phyloP scores from a whole-genome alignment of 2,113 vertebrate species.

The Phalacrocorax carbo region DNA sequence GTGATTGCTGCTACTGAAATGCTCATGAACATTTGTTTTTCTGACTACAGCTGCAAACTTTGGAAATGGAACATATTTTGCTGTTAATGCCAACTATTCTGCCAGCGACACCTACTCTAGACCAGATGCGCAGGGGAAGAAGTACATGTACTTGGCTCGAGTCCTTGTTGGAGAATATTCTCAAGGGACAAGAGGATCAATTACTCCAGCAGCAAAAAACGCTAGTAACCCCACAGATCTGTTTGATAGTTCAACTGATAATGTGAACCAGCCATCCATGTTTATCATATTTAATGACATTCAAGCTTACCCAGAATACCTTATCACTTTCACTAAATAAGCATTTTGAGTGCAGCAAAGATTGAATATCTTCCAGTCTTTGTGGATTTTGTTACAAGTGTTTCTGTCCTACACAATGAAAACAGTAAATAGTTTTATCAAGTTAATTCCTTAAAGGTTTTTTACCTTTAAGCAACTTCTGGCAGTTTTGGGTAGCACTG shows the following conservation, averaged over 20 bases:
- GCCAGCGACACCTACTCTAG: slow-evolving; percentile 52
- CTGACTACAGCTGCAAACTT: slow-evolving; percentile 54
- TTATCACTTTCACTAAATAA: slow-evolving; percentile 77
- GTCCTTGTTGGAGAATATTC: slow-evolving; percentile 82
- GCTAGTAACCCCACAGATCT: slow-evolving; percentile 44
- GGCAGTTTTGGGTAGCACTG: not conserved
- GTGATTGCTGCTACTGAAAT: not conserved
- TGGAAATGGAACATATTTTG: slow-evolving; percentile 84
- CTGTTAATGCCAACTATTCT: slow-evolving; percentile 73
- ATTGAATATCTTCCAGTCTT: not conserved
- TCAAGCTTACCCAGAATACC: slow-evolving; percentile 84
- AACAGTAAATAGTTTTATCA: not conserved
- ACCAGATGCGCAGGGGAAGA: slow-evolving; percentile 27
- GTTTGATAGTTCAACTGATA: slow-evolving; percentile 79
- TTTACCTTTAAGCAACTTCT: not conserved
- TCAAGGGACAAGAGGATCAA: not conserved
- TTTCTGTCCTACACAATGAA: not conserved
- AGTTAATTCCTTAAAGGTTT: not conserved
- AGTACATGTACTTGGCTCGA: slow-evolving; percentile 78
- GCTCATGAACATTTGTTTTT: not conserved
- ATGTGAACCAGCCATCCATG: not conserved
- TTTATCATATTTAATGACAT: slow-evolving; percentile 82
- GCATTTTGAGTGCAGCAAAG: not conserved
- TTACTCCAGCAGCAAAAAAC: slow-evolving; percentile 67
- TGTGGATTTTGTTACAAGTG: no score